Evolutionary conservation across 2,113 vertebrate genomes (phyloP).

Genomic region (Cariama cristata): DNA sequence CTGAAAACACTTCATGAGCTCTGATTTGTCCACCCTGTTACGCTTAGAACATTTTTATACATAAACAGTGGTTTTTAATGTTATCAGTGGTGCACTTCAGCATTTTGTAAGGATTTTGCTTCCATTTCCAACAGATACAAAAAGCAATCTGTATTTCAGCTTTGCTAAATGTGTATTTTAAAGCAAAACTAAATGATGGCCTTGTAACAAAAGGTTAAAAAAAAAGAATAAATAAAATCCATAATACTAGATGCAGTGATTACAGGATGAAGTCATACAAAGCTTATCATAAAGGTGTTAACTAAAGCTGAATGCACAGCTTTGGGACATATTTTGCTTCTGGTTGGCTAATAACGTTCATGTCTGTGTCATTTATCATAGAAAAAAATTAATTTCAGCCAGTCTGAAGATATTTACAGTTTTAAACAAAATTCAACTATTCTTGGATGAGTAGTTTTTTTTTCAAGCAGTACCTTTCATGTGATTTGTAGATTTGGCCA

Average conservation of each 20-base stretch:
- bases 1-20: neutral
- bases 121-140: neutral
- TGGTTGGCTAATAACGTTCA: neutral
- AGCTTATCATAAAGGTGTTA: neutral
- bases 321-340: neutral
- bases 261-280: neutral
- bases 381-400: neutral
- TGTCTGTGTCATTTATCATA: neutral
- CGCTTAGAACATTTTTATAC: neutral
- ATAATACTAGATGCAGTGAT: neutral
- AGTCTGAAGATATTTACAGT: neutral
- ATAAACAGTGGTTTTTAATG: neutral
- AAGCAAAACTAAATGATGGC: neutral
- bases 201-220: neutral
- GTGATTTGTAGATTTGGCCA: neutral
- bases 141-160: neutral
- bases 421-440: neutral
- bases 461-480: accelerated
- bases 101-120: neutral
- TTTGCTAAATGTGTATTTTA: neutral
- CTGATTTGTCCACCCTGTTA: neutral
- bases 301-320: neutral
- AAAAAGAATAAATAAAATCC: neutral
- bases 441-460: neutral
- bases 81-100: neutral